A percentile compares a stretch with the other conserved stretches of the same genome.
Conservation (phyloP, 2,797 vertebrate genomes). For the Poeciliopsis turneri region DNA sequence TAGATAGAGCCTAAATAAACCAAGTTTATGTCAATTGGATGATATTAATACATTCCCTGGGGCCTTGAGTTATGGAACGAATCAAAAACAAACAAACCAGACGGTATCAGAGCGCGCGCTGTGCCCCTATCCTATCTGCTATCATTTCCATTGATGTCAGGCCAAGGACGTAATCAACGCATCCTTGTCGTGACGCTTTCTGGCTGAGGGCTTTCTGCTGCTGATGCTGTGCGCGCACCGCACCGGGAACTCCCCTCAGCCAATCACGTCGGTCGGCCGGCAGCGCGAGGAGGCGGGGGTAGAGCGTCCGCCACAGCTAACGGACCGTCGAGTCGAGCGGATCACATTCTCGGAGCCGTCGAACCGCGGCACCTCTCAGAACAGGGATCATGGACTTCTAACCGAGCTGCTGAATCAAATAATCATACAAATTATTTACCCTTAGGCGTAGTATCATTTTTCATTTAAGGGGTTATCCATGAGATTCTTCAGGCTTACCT, state of each 20-base stretch:
- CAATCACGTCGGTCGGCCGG: conserved; percentile 61
- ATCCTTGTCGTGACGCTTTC: conserved; percentile 50
- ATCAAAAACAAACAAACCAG: background rate
- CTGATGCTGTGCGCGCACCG: conserved; percentile 68
- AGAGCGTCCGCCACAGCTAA: conserved; percentile 38
- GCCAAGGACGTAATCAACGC: conserved; percentile 62
- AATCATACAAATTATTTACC: conserved; percentile 34
- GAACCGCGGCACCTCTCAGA: conserved; percentile 47
- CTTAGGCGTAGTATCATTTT: conserved; percentile 71
- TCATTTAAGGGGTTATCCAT: conserved; percentile 82
- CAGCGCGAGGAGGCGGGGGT: conserved; percentile 26
- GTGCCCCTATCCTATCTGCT: conserved; percentile 10
- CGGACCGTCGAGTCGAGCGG: conserved; percentile 44
- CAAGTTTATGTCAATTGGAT: background rate
- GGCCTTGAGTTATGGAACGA: background rate
- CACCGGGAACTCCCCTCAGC: conserved; percentile 48
- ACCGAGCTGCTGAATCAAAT: conserved; percentile 38
- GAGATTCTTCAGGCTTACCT: conserved; percentile 91
- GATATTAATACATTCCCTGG: background rate
- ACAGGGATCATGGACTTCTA: conserved; percentile 55
- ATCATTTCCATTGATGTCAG: conserved; percentile 36
- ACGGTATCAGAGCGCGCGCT: background rate
- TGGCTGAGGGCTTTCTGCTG: conserved; percentile 50
- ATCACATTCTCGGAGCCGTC: conserved; percentile 60
- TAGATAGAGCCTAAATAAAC: background rate